Conservation (phyloP, 2,888 invertebrate genomes). For the Petrophora chlorosata region DNA sequence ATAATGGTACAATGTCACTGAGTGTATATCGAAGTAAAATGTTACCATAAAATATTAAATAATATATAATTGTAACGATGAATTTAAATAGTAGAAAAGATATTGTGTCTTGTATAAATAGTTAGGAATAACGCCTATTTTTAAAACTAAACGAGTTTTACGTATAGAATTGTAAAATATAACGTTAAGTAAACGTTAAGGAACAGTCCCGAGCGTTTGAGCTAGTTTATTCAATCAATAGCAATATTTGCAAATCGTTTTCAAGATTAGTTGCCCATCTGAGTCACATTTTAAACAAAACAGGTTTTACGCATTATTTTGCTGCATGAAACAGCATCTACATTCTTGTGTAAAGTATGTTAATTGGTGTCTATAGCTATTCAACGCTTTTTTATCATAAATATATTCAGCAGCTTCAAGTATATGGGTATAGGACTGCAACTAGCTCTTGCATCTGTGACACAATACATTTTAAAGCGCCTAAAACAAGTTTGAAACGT, state of each 20-base stretch:
- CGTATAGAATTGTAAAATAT: slow-evolving; percentile 5
- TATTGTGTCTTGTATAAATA: slow-evolving; percentile 44
- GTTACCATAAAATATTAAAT: slow-evolving; percentile 49
- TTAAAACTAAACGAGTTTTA: slow-evolving; percentile 13
- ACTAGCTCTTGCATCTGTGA: slow-evolving; percentile 18
- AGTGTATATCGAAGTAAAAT: slow-evolving; percentile 34
- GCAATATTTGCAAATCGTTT: too few species aligned
- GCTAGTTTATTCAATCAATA: slow-evolving; percentile 8
- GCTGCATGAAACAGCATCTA: too few species aligned
- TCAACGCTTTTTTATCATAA: background rate
- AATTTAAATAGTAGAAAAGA: slow-evolving; percentile 36
- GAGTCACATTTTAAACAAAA: too few species aligned
- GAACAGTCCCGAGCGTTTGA: background rate
- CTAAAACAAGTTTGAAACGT: too few species aligned
- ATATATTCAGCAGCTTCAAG: too few species aligned
- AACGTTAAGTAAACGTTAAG: slow-evolving; percentile 2
- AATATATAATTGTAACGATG: slow-evolving; percentile 30
- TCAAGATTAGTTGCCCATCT: too few species aligned
- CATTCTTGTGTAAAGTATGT: too few species aligned
- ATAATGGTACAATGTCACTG: slow-evolving; percentile 32
- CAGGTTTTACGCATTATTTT: too few species aligned
- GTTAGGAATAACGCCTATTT: slow-evolving; percentile 22
- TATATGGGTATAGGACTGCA: too few species aligned
- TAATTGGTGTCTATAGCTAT: slow-evolving; percentile 5
- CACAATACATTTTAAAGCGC: too few species aligned